Evolutionary conservation across 2,888 invertebrate genomes (phyloP), one percentile per base, ranked within the genome.

Genomic region (Therioaphis trifolii): DNA sequence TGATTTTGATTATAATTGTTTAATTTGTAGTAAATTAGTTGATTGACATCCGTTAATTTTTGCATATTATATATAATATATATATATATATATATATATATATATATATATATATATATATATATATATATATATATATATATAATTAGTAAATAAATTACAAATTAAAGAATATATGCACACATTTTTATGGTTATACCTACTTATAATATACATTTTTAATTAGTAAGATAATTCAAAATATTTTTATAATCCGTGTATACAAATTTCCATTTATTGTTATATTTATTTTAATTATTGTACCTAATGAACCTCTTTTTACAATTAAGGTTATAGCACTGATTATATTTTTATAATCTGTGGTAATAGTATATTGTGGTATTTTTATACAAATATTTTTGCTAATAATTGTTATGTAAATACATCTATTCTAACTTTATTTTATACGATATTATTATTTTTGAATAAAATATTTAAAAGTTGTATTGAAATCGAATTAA

Each of bases 271-370:
- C 24, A 55, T 55, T 24, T 55, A 21, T 55, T 46, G 15, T 46
- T 9, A 15, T 15, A 46, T 46, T 35, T 55, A 55, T 55, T 55
- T n/a, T 5, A 21, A 55, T 35, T 74, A 55, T 55, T 74, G 15
- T 40, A 55, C 27, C n/a, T 29, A 52, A 35, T 55, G 55, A 74
- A 74, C 52, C 74, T 74, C 52, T 55, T 74, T 55, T 29, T 12
- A 49, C 49, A 24, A n/a, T 24, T 72, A 29, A 52, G 49, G 5
- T 29, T 29, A 49, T 49, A 14, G 18, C 18, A n/a, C n/a, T n/a
- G n/a, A n/a, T n/a, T n/a, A n/a, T n/a, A n/a, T n/a, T n/a, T n/a
- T n/a, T 35, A 35, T 55, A 55, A 55, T 46, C 12, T 14, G 15
- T 40, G 4, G n/a, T 35, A n/a, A 40, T 40, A 68, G 11, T 11